Base-by-base conservation (phyloP, 2,888 invertebrate species). In the Macrophya annulata region DNA sequence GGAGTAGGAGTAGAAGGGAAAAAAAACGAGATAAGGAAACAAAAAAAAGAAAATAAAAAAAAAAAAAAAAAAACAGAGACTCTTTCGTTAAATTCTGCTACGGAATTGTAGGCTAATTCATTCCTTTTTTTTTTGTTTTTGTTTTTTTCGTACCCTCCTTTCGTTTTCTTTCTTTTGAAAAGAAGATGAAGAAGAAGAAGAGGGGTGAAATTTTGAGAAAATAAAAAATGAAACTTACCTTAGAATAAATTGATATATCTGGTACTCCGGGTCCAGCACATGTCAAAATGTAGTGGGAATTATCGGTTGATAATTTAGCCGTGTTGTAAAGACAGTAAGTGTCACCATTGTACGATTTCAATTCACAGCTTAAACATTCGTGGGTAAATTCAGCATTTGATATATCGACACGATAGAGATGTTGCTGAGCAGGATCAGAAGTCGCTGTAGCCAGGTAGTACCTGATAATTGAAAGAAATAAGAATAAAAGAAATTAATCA, bases 201-300 rank as follows among this genome's bases (percentile, higher is more conserved):
- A 79, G 25, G 51, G 12, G 51, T 71, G 31, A 10, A 37, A 17
- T n/a, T 51, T n/a, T 15, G 74, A 2, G 62, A 79, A 48, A 51
- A 8, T 21, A 76, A 40, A 59, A 4, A 65, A 82, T 76, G 17
- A 10, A 59, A 91, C 94, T 93, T 90, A 96, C 96, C 89, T 94
- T 94, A 85, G 94, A 93, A 90, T 96, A 96, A 85, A 98, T 94
- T 65, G 94, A 94, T 76, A 96, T 94, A 92, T 96, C 96, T 0
- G 99, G 99, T 43, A 98, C 95, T 84, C 95, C 96, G 0, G 99
- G 99, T 0, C 99, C 99, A 74, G 96, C 95, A 89, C 99, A 98
- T 86, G 95, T 96, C 86, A 98, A 94, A 12, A 96, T 95, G 89
- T 97, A 96, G 91, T 96, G 95, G 21, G 96, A 95, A 37, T 95